These are phyloP conservation scores for Brachionus asplanchnoidis DNA, from an alignment of 1,140 invertebrate species.

Conservation along the genomic window DNA sequence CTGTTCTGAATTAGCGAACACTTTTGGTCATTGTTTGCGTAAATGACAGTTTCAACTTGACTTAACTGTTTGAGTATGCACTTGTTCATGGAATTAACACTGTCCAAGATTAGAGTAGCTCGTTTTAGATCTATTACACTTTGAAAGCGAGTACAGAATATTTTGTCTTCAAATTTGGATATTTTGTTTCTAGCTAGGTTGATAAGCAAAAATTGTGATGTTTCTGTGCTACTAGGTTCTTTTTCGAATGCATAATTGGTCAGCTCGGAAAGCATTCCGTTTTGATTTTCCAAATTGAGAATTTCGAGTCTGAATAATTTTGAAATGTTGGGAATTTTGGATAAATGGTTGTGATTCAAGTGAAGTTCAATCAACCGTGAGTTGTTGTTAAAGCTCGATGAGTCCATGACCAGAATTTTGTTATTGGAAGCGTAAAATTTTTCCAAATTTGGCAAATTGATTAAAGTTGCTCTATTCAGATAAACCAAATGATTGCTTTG, in stretches of 20 bases:
- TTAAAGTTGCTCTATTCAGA: neutral
- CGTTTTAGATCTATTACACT: neutral
- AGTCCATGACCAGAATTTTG: neutral
- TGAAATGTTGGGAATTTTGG: constrained; percentile 18
- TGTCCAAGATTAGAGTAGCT: neutral
- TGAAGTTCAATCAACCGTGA: neutral
- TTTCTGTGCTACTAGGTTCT: neutral
- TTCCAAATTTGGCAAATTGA: neutral
- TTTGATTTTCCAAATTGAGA: constrained; percentile 6
- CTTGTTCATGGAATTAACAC: neutral
- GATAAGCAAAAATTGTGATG: neutral
- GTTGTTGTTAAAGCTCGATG: neutral
- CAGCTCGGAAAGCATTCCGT: neutral
- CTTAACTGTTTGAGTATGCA: neutral
- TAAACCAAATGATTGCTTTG: neutral
- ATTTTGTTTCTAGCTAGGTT: neutral
- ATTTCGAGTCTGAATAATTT: neutral
- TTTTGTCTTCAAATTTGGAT: neutral
- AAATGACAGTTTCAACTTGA: neutral
- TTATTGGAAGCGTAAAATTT: neutral
- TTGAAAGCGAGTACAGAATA: neutral
- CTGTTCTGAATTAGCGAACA: neutral
- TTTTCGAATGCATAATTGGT: constrained; percentile 13
- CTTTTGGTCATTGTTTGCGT: neutral
- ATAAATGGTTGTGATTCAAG: neutral